Evolutionary conservation across 2,888 invertebrate genomes (phyloP), one percentile per base, ranked within the genome.

Genomic region (Dolichopus griseipennis): DNA sequence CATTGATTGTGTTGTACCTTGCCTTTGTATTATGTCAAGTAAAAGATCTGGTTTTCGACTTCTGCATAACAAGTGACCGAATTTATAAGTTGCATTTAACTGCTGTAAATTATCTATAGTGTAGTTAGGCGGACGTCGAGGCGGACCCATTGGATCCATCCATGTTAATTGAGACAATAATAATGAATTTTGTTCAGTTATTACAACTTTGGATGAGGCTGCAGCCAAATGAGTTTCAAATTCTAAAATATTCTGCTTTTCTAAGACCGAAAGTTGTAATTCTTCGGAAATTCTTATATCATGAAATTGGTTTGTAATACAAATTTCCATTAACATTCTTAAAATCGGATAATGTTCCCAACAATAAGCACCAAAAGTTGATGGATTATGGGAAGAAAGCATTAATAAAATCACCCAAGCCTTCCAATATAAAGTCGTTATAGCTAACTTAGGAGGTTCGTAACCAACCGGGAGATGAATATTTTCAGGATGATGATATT

Each of bases 351-450:
- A 97, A 73, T 90, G 89, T 74, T 90, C 88, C 90, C 96, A 96
- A 52, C 92, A 93, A 68, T 90, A 84, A 72, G 88, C 88, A 15
- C 97, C 97, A 82, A 96, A 92, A 18, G 88, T 87, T 0, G 87
- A 83, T 0, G 97, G 95, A 85, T 97, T 97, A 82, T 96, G 96
- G 0, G 97, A 95, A 20, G 93, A 90, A 72, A 97, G 83, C 82
- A 96, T 91, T 63, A 95, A 82, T 73, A 97, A 83, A 76, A 94
- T 88, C 61, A 88, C 83, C 96, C 97, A 97, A 22, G 91, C 91
- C 81, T 95, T 95, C 97, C 97, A 97, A 81, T 96, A 97, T 68
- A 92, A 83, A 69, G 90, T 89, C n/a, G 93, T 89, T 75, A 97
- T 95, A 1, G 95, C 96, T 75, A 97, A 83, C 73, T 89, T 88